phyloP scores from a whole-genome alignment of 2,888 invertebrate species.

The Ceraclea dissimilis region DNA sequence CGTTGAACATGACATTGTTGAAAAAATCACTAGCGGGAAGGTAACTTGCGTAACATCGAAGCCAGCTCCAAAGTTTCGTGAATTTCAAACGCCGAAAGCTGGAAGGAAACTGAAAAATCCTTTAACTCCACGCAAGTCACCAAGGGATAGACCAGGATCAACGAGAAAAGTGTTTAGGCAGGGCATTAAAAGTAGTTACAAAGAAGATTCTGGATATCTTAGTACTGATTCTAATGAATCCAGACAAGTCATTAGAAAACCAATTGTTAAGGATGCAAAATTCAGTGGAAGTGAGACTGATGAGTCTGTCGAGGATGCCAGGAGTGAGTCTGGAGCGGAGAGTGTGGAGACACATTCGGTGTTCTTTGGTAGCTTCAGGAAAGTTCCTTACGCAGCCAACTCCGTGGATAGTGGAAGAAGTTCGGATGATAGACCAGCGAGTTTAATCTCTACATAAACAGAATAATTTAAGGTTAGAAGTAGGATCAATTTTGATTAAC shows the following conservation, averaged over 20 bases:
- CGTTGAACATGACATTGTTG: neutral
- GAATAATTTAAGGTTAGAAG: neutral
- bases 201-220: slow-evolving; percentile 76
- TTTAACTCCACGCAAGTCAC: slow-evolving; percentile 19
- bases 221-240: slow-evolving; percentile 72
- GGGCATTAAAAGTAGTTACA: slow-evolving; percentile 30
- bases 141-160: slow-evolving; percentile 27
- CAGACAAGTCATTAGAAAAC: slow-evolving; percentile 45
- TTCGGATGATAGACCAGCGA: slow-evolving; percentile 28
- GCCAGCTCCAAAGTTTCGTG: slow-evolving; percentile 21
- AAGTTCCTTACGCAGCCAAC: slow-evolving; percentile 31
- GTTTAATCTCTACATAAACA: slow-evolving; percentile 9
- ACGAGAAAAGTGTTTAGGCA: slow-evolving; percentile 31
- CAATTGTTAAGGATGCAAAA: slow-evolving; percentile 43
- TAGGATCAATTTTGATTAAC: neutral
- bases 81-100: slow-evolving; percentile 24
- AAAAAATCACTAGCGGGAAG: neutral
- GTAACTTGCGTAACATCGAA: slow-evolving; percentile 12
- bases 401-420: slow-evolving; percentile 37
- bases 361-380: slow-evolving; percentile 68
- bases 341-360: slow-evolving; percentile 83
- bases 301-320: slow-evolving; percentile 71
- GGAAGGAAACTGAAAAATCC: slow-evolving; percentile 15
- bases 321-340: slow-evolving; percentile 82
- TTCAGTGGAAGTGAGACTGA: slow-evolving; percentile 65